A percentile compares a stretch with the other conserved stretches of the same genome.
These are phyloP conservation scores for Eumerus sabulonum DNA, from an alignment of 2,888 invertebrate species.

Conservation along the genomic window DNA sequence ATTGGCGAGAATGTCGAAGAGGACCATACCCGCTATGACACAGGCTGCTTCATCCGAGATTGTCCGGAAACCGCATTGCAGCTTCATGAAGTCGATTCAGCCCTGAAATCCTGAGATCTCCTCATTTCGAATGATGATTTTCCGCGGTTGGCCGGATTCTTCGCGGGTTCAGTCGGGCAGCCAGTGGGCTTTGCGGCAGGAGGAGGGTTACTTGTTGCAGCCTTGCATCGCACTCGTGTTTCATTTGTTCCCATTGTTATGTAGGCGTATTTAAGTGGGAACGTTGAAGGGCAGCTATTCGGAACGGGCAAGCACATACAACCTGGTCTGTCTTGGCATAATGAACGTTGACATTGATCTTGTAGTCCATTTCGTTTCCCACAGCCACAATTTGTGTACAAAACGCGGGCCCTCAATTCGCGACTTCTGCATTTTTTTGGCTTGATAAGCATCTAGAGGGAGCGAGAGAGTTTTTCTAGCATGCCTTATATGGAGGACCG, in stretches of 20 bases:
- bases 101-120: background rate
- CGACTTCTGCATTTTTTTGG: conserved; percentile 79
- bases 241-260: conserved; percentile 75
- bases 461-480: too few relatives aligned
- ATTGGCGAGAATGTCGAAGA: too few relatives aligned
- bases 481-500: conserved; percentile 47
- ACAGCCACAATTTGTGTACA: conserved; percentile 82
- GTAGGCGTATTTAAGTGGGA: conserved; percentile 74
- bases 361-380: conserved; percentile 82
- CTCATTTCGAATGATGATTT: too few relatives aligned
- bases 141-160: too few relatives aligned
- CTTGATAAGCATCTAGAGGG: conserved; percentile 63
- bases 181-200: background rate
- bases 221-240: conserved; percentile 73
- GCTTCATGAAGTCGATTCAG: background rate
- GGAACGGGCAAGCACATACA: conserved; percentile 79
- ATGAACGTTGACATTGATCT: conserved; percentile 81
- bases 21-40: too few relatives aligned
- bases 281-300: conserved; percentile 79
- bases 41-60: too few relatives aligned
- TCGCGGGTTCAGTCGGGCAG: background rate
- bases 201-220: conserved; percentile 36
- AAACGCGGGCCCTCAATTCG: conserved; percentile 80
- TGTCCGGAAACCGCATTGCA: conserved; percentile 2
- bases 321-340: conserved; percentile 79